Conservation (phyloP, 2,888 invertebrate species). For the Athrips mouffetella region DNA sequence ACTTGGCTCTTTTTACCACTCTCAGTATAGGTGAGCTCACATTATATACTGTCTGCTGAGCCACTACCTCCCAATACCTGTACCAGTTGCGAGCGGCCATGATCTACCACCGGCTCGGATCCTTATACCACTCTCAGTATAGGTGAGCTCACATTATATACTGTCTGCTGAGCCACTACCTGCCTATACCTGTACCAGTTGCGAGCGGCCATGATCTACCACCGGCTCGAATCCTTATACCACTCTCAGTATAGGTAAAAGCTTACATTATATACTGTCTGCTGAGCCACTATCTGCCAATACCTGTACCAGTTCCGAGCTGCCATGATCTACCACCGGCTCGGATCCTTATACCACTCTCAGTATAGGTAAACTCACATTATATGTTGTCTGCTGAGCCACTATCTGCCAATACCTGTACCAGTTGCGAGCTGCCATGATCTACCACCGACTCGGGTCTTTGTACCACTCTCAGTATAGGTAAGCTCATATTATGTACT, state of each 20-base stretch:
- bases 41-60: slow-evolving; percentile 43
- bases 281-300: slow-evolving; percentile 48
- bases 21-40: slow-evolving; percentile 77
- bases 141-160: slow-evolving; percentile 68
- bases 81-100: slow-evolving; percentile 92
- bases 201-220: slow-evolving; percentile 89
- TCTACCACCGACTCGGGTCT: too few species aligned
- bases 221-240: slow-evolving; percentile 88
- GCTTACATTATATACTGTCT: too few species aligned
- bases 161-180: too few species aligned
- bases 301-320: slow-evolving; percentile 84
- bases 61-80: slow-evolving; percentile 84
- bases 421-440: too few species aligned
- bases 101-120: slow-evolving; percentile 89
- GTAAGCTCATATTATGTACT: too few species aligned
- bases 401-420: too few species aligned
- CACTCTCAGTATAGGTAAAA: slow-evolving; percentile 86
- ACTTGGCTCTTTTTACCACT: slow-evolving; percentile 89
- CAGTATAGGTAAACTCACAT: too few species aligned
- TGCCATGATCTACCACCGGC: slow-evolving; percentile 74
- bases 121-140: slow-evolving; percentile 87
- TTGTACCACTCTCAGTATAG: too few species aligned
- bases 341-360: not conserved
- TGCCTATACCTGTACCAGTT: slow-evolving; percentile 87
- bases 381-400: slow-evolving; percentile 37